phyloP scores from a whole-genome alignment of 2,113 vertebrate species.

The Dipodomys stephensi region DNA sequence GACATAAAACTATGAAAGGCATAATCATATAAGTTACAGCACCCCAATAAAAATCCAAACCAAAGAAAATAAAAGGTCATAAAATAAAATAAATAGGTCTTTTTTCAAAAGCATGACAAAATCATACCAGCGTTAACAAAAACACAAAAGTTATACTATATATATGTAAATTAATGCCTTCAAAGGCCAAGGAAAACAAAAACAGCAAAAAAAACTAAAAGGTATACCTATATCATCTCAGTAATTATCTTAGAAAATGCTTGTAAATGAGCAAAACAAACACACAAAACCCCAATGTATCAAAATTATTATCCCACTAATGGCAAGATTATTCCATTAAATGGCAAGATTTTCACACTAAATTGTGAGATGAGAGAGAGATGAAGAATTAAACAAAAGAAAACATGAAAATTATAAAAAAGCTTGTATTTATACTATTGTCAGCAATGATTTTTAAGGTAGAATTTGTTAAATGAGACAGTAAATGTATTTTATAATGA shows the following conservation, averaged over 20 bases:
- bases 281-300: background rate
- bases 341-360: too few species aligned
- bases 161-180: background rate
- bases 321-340: too few species aligned
- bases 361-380: too few species aligned
- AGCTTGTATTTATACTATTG: background rate
- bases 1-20: conserved; percentile 10
- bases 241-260: conserved; percentile 28
- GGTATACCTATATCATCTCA: background rate
- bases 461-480: conserved; percentile 16
- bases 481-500: conserved; percentile 30
- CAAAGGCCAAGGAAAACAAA: conserved; percentile 35
- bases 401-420: too few species aligned
- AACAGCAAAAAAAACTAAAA: conserved; percentile 12
- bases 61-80: background rate
- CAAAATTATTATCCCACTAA: background rate
- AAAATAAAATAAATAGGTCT: conserved; percentile 44
- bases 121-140: conserved; percentile 16
- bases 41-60: background rate
- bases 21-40: background rate
- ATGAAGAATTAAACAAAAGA: too few species aligned
- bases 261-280: conserved; percentile 30
- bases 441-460: conserved; percentile 4
- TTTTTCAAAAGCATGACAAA: conserved; percentile 8
- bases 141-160: background rate